phyloP scores from a whole-genome alignment of 2,113 vertebrate genomes.

The Limanda limanda region DNA sequence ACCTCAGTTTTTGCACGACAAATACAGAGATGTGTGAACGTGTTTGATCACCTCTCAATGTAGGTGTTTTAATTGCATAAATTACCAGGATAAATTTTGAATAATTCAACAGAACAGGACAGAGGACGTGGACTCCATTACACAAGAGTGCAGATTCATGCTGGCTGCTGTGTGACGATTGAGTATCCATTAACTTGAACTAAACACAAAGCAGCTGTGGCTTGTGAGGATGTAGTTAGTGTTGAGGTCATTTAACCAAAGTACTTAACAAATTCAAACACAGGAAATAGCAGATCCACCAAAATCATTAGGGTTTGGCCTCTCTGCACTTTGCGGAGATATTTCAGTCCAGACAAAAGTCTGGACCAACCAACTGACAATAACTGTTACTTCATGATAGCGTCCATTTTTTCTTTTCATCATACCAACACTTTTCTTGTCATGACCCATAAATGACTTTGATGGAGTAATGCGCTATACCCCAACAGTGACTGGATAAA shows the following conservation, averaged over 20 bases:
- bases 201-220: background rate
- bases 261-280: too few relatives aligned
- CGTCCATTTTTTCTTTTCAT: too few relatives aligned
- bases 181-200: background rate
- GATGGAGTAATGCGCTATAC: background rate
- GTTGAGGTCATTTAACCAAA: too few relatives aligned
- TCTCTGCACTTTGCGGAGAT: too few relatives aligned
- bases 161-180: background rate
- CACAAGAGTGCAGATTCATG: background rate
- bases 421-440: too few relatives aligned
- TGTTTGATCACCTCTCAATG: constrained; percentile 11
- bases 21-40: constrained; percentile 6
- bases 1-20: background rate
- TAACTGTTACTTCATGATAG: too few relatives aligned
- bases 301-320: too few relatives aligned
- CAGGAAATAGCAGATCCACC: too few relatives aligned
- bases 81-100: background rate
- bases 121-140: background rate
- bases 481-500: background rate
- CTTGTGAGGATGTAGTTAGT: too few relatives aligned
- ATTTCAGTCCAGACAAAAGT: too few relatives aligned
- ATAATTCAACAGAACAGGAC: background rate
- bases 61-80: constrained; percentile 6
- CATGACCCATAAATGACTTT: constrained; percentile 1
- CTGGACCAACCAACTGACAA: too few relatives aligned